Base-by-base conservation (phyloP, 2,113 vertebrate genomes). In the Melanerpes aurifrons region DNA sequence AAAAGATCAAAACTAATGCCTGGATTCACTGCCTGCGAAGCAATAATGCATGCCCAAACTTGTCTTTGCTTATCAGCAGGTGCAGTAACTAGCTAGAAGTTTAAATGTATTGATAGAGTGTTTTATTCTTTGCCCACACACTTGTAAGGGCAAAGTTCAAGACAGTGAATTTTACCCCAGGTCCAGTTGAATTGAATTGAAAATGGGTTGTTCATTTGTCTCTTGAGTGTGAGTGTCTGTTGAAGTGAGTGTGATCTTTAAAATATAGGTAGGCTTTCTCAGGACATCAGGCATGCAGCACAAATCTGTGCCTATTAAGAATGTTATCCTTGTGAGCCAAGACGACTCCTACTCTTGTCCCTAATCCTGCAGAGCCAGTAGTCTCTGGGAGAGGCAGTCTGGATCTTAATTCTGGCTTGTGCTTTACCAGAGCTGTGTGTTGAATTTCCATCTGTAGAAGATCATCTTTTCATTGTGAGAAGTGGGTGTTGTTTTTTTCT, bases 21-120 rank as follows among this genome's bases (percentile, higher is more conserved):
- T 79, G 64, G 18, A 58, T 86, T 82, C 11, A 29, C 31, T 63
- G 29, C 4, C 53, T 75, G 10, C 67, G 40, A 26, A 72, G 31
- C 2, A 2, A 29, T 40, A 67, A 29, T 16, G 12, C 0, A 0
- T 67, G 35, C 16, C 24, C 82, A 73, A 19, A 59, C 10, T 73
- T 69, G 15, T 50, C 37, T 77, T 32, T 61, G n/a, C 12, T 84
- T 84, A 56, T 35, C 37, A 64, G 15, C 48, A 64, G 47, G 1
- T 83, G 13, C 35, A n/a, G 24, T 90, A 58, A 58, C 7, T 37
- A 35, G 15, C 48, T 40, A 78, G 32, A 90, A 58, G 31, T 62
- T 70, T 59, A 85, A 85, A 87, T 63, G 15, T 82, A 3, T 6
- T 85, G 63, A 35, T 71, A 56, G 20, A 26, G 47, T 68, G 53